Evolutionary conservation across 2,888 invertebrate genomes (phyloP).

Genomic region (Hyppa rectilinea): DNA sequence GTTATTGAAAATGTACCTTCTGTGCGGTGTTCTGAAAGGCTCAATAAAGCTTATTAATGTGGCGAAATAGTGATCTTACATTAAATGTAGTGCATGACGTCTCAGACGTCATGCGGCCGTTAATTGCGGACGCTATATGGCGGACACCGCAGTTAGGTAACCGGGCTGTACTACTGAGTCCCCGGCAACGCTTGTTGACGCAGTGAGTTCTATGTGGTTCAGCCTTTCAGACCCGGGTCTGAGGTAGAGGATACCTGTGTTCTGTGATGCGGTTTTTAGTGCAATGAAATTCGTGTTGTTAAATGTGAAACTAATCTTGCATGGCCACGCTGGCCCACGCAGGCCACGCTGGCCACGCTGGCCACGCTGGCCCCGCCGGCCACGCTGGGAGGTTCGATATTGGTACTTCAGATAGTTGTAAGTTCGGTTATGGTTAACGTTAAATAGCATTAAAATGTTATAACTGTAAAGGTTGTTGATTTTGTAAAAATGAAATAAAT

Average conservation of each 20-base stretch:
- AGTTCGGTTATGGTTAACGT: constrained; percentile 48
- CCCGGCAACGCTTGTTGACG: background rate
- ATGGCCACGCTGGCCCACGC: background rate
- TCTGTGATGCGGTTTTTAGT: too few relatives aligned
- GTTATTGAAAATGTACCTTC: background rate
- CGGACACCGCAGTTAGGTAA: background rate
- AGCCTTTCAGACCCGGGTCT: background rate
- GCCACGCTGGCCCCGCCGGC: too few relatives aligned
- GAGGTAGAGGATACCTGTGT: background rate
- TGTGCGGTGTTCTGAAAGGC: background rate
- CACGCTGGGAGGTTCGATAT: background rate
- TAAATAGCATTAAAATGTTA: constrained; percentile 52
- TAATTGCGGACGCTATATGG: background rate
- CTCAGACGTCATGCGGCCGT: background rate
- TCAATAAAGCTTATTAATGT: background rate
- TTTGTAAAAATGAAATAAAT: constrained; percentile 71
- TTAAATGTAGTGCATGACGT: background rate
- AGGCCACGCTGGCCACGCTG: too few relatives aligned
- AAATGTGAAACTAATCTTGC: background rate
- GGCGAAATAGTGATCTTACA: background rate
- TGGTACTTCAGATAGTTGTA: constrained; percentile 35
- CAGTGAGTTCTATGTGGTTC: background rate
- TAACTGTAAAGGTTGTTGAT: constrained; percentile 71
- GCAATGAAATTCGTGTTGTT: background rate
- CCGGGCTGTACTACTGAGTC: background rate